Evolutionary conservation across 2,113 vertebrate species (phyloP).

Genomic region (Rutilus rutilus): DNA sequence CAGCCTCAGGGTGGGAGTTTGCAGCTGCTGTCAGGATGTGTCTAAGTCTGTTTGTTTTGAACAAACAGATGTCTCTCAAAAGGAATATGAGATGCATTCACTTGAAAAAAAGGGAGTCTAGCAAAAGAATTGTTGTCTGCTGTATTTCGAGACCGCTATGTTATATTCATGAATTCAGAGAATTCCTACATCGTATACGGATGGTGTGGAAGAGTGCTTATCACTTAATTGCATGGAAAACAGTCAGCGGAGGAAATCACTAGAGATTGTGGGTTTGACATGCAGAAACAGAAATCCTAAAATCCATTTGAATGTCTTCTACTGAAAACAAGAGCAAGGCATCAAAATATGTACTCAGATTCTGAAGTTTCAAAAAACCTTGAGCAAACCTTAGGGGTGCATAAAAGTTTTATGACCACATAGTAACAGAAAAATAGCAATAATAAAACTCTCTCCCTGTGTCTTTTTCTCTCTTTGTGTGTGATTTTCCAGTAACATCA

Average conservation of each 20-base stretch:
- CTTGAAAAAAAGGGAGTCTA: conserved; percentile 53
- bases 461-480: conserved; percentile 2
- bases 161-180: conserved; percentile 59
- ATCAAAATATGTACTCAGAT: conserved; percentile 46
- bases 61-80: conserved; percentile 58
- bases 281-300: conserved; percentile 49
- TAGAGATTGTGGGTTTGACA: conserved; percentile 59
- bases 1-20: conserved; percentile 21
- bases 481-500: conserved; percentile 50
- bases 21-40: conserved; percentile 27
- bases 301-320: conserved; percentile 44
- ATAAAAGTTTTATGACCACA: conserved; percentile 49
- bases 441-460: conserved; percentile 21
- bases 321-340: conserved; percentile 54
- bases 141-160: conserved; percentile 49
- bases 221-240: conserved; percentile 77
- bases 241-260: conserved; percentile 64
- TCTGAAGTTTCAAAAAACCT: conserved; percentile 48
- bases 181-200: conserved; percentile 59
- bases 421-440: conserved; percentile 36
- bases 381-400: conserved; percentile 33
- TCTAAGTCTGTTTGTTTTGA: conserved; percentile 48
- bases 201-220: conserved; percentile 63
- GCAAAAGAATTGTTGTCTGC: conserved; percentile 51
- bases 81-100: conserved; percentile 53